Conservation (phyloP, 2,797 vertebrate species). For the Muraenolepis orangiensis region DNA sequence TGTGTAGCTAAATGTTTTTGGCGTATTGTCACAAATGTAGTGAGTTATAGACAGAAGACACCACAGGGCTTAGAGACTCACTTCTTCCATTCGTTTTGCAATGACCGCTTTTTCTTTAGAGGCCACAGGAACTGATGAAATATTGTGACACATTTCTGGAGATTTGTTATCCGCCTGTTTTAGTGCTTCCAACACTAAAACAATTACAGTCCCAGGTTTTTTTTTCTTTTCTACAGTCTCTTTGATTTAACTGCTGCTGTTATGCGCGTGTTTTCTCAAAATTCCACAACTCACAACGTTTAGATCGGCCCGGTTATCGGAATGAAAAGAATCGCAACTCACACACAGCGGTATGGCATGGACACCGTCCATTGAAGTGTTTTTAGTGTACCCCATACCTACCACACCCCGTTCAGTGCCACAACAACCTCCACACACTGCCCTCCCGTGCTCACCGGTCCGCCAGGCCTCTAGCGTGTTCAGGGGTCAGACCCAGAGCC, state of each 20-base stretch:
- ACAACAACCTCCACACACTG: slow-evolving; percentile 40
- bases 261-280: background rate
- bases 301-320: background rate
- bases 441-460: slow-evolving; percentile 19
- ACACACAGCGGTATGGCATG: slow-evolving; percentile 22
- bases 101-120: slow-evolving; percentile 23
- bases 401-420: slow-evolving; percentile 38
- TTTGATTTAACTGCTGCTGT: background rate
- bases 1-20: too few species aligned
- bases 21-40: background rate
- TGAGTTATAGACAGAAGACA: background rate
- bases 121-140: slow-evolving; percentile 31
- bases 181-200: slow-evolving; percentile 27
- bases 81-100: slow-evolving; percentile 7
- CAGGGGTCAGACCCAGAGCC: slow-evolving; percentile 55
- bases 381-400: slow-evolving; percentile 25
- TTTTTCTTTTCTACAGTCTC: too few species aligned
- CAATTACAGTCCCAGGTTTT: slow-evolving; percentile 40
- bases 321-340: background rate
- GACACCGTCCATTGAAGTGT: slow-evolving; percentile 43
- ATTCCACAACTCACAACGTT: background rate
- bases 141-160: slow-evolving; percentile 28
- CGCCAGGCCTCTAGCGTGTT: slow-evolving; percentile 45
- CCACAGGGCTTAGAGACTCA: background rate
- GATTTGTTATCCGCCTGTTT: slow-evolving; percentile 45